phyloP scores from a whole-genome alignment of 2,113 vertebrate species.

The Oreotrochilus melanogaster region DNA sequence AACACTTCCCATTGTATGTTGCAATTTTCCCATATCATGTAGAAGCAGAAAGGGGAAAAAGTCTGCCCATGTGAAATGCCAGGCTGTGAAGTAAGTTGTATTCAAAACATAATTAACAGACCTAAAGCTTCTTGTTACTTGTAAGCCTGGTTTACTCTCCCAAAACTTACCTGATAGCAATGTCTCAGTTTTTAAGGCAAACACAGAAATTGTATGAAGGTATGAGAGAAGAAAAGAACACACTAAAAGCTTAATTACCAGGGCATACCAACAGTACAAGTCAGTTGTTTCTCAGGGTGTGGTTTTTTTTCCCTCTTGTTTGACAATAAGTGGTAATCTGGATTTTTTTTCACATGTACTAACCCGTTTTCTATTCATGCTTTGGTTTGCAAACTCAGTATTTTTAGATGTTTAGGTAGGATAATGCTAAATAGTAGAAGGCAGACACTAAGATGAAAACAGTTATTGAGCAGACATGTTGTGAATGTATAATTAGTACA shows the following conservation, averaged over 20 bases:
- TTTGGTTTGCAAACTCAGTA: rapidly evolving
- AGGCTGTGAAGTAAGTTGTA: neutral
- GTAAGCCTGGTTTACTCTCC: neutral
- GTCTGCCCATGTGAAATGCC: neutral
- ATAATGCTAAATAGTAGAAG: neutral
- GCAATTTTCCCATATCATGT: neutral
- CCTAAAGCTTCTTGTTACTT: neutral
- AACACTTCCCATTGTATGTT: neutral
- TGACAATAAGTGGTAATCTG: neutral
- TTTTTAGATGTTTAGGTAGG: neutral
- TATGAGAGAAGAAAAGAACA: neutral
- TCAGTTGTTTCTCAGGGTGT: neutral
- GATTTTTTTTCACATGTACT: neutral
- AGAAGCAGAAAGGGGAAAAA: neutral
- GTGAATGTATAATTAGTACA: neutral
- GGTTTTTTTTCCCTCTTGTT: neutral
- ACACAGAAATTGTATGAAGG: neutral
- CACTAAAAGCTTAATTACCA: neutral
- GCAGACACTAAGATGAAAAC: neutral
- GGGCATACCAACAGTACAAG: neutral
- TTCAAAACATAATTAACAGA: neutral
- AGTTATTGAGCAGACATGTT: neutral
- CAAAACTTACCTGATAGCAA: neutral
- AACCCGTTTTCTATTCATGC: neutral
- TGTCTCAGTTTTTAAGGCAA: neutral